Percentiles rank a stretch among this genome's conserved stretches.
phyloP scores from a whole-genome alignment of 2,113 vertebrate species.

The Gymnogyps californianus region DNA sequence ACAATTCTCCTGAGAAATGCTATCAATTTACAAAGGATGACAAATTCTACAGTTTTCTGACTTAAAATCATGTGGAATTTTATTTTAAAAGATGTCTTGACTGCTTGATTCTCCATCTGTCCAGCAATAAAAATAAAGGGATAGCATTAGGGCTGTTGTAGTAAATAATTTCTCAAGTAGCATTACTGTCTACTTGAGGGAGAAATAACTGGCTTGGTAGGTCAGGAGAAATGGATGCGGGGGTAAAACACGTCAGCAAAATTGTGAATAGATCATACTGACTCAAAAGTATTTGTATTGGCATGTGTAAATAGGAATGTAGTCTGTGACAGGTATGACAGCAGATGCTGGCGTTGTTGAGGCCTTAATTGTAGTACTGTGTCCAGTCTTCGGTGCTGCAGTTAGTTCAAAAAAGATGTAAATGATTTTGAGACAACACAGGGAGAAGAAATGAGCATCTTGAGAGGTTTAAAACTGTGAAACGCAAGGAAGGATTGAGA shows the following conservation, averaged over 20 bases:
- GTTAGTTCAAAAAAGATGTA: not conserved
- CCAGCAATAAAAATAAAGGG: not conserved
- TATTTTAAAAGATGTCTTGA: not conserved
- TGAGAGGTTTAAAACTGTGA: not conserved
- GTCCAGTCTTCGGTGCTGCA: not conserved
- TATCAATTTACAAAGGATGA: not conserved
- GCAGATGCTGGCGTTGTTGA: not conserved
- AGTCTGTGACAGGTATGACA: not conserved
- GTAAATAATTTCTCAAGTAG: not conserved
- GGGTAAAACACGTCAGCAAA: not conserved
- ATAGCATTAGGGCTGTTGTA: not conserved
- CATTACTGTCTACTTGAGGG: not conserved
- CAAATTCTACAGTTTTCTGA: not conserved
- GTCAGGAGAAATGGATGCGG: not conserved
- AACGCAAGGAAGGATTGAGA: not conserved
- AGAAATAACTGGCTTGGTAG: constrained; percentile 4
- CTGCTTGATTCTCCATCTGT: not conserved
- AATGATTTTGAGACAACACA: not conserved
- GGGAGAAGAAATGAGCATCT: not conserved
- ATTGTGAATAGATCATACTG: not conserved
- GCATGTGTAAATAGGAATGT: not conserved
- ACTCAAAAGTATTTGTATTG: not conserved
- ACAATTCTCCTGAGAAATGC: not conserved
- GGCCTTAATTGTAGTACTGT: not conserved
- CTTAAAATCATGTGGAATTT: not conserved